Evolutionary conservation across 2,797 vertebrate species (phyloP).

Genomic region (Lepidocolaptes lacrymiger): DNA sequence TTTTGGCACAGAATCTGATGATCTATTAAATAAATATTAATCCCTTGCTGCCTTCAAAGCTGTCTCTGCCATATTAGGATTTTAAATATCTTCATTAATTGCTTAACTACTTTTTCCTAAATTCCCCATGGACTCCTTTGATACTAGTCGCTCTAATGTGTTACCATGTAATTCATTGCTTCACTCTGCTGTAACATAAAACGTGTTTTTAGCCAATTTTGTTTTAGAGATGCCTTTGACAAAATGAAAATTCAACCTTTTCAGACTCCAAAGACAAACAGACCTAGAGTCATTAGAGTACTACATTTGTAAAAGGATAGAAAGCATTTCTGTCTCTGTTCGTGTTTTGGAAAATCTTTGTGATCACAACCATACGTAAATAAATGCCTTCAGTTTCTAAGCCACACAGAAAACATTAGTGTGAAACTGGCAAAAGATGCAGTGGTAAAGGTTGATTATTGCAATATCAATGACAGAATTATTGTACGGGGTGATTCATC

Average conservation of each 20-base stretch:
- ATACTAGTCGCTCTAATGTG: conserved; percentile 69
- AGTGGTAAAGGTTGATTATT: background rate
- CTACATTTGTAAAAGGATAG: background rate
- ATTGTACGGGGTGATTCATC: background rate
- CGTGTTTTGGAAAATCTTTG: background rate
- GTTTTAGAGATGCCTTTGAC: conserved; percentile 35
- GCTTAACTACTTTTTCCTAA: conserved; percentile 75
- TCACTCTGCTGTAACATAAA: conserved; percentile 64
- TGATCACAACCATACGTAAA: background rate
- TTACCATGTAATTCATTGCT: conserved; percentile 73
- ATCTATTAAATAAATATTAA: conserved; percentile 80
- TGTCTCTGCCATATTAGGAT: conserved; percentile 71
- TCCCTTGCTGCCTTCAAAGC: conserved; percentile 72
- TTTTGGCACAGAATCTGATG: conserved; percentile 68
- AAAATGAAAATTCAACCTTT: conserved; percentile 27
- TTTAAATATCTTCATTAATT: conserved; percentile 82
- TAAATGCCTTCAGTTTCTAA: background rate
- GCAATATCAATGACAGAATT: background rate
- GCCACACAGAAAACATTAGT: background rate
- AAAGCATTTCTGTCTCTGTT: background rate
- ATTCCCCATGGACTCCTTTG: conserved; percentile 72
- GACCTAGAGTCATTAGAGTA: background rate
- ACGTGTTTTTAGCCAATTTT: conserved; percentile 57
- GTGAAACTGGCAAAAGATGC: background rate
- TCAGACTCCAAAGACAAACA: background rate